Base-by-base conservation (phyloP, 2,888 invertebrate species). In the Leistus spinibarbis region DNA sequence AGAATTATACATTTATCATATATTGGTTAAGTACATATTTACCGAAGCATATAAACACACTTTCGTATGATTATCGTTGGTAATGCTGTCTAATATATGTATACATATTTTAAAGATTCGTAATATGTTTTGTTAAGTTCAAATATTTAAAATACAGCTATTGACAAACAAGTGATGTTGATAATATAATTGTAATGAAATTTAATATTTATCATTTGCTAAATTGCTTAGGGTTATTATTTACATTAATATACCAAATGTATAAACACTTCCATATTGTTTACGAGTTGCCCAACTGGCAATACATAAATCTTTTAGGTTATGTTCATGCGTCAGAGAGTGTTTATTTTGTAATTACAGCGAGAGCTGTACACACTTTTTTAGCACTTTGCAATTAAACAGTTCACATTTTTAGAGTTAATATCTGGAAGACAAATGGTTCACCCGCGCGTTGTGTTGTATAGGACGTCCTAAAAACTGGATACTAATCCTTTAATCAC, bases 401-500 rank as follows among this genome's bases (percentile, higher is more conserved):
- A 16, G 27, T 24, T 64, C 22, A n/a, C n/a, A 22, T 63, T 63
- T 63, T 63, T 64, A 1, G 24, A 64, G 64, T 23, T 64, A 23
- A 64, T 64, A 71, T 62, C 16, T 63, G 23, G 63, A 71, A 71
- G 64, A 54, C 64, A 64, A 40, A 40, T 40, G 40, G 40, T 40
- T n/a, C n/a, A 40, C 40, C 40, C 40, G 40, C 40, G 40, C 13
- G 40, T 40, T 40, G 13, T 5, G 13, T 13, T 40, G 40, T 40
- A 24, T 24, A 64, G 16, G 24, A 23, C 64, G 63, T 62, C 71
- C 64, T 71, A 64, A 64, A 70, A 71, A 71, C 71, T 22, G 54
- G 71, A 22, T n/a, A 54, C 24, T 53, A 71, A 71, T 71, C 71
- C 54, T 53, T 64, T 64, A 65, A 71, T 71, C 71, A 71, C 64